Evolutionary conservation across 1,140 invertebrate genomes (phyloP), one percentile per base, ranked within the genome.

Genomic region (Atopsyche davidsoni): DNA sequence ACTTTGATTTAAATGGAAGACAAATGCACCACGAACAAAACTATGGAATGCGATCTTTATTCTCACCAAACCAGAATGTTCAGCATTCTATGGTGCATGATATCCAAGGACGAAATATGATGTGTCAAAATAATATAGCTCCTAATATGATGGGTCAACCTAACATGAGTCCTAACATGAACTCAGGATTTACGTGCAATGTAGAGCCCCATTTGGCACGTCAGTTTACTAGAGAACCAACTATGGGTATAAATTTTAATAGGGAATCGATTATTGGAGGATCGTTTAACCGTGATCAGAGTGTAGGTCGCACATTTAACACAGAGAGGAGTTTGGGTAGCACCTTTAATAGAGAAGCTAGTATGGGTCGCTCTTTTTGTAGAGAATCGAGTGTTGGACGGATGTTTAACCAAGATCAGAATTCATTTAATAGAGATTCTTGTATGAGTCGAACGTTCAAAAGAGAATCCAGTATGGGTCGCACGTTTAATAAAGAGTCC

Each of bases 381-480:
- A n/a, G 10, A 7, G 40, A 18, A 21, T 10, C 4, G 4, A 18
- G 13, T 9, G 21, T 9, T 42, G 40, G 40, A 42, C 40, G 40
- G 10, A 4, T 9, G 11, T n/a, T n/a, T n/a, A n/a, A n/a, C n/a
- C n/a, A n/a, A n/a, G n/a, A n/a, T n/a, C n/a, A n/a, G n/a, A n/a
- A n/a, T n/a, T n/a, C n/a, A n/a, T 42, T 42, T n/a, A 14, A 41
- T 16, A 17, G 21, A 14, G 44, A 44, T 3, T 10, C 9, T 3
- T 17, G 24, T 14, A 6, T 39, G 4, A 14, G 34, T 28, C 43
- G 23, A 39, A 13, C 14, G 14, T 21, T 22, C 10, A 19, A 28
- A n/a, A 10, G 13, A 11, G 23, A 32, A 32, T 9, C 6, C 16
- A 10, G 53, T 16, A 21, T 44, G 9, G 57, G 60, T 62, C 58